Conservation (phyloP, 2,113 vertebrate genomes). For the Cinclus mexicanus region DNA sequence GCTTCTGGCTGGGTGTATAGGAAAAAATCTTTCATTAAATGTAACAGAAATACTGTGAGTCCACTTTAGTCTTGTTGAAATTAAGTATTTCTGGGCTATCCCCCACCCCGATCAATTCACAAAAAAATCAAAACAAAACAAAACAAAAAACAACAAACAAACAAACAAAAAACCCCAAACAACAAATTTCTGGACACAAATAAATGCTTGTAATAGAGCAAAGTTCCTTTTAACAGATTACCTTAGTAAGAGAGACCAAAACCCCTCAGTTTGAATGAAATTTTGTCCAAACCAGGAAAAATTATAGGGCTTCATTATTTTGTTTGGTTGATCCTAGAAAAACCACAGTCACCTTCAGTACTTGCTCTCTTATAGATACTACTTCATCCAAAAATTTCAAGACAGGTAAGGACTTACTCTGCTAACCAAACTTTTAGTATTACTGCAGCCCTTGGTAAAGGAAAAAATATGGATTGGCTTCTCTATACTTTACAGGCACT, state of each 20-base stretch:
- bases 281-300: not conserved
- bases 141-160: not conserved
- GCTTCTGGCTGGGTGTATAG: not conserved
- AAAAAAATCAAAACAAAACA: not conserved
- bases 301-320: not conserved
- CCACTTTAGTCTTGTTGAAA: not conserved
- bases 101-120: not conserved
- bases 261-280: not conserved
- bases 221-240: not conserved
- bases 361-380: not conserved
- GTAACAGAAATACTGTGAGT: not conserved
- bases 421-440: not conserved
- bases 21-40: not conserved
- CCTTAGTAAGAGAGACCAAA: not conserved
- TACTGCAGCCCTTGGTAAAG: not conserved
- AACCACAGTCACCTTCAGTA: not conserved
- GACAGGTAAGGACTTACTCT: not conserved
- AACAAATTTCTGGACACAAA: not conserved
- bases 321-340: not conserved
- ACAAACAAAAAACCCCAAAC: not conserved
- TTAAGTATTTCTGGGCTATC: not conserved
- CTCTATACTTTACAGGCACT: not conserved
- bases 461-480: not conserved
- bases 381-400: not conserved
- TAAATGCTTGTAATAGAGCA: not conserved